Evolutionary conservation across 1,140 invertebrate species (phyloP), one percentile per base, ranked within the genome.

Genomic region (Chionoecetes opilio): DNA sequence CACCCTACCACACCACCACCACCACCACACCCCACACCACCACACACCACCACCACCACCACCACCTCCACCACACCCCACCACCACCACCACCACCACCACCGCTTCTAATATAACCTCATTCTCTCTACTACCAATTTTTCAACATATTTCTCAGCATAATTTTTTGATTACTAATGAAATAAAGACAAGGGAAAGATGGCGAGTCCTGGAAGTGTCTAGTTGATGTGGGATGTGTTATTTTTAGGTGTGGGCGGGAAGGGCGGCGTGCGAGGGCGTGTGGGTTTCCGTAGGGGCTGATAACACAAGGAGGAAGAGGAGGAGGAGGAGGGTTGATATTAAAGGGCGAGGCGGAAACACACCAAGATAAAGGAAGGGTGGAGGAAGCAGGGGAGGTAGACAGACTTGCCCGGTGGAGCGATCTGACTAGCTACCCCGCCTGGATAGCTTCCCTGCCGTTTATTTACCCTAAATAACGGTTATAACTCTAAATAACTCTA

Each of bases 281-380:
- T 75, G 63, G 26, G 26, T 75, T 17, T 75, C 63, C 63, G n/a
- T 8, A n/a, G 63, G 63, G 63, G 63, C 63, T 75, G 63, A 75
- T 75, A 75, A 75, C 63, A 75, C 6, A 26, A 87, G 38, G 86
- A 87, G 86, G 86, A 87, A 31, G 86, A 34, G 38, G 9, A 34
- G n/a, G 86, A 87, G 26, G 34, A 29, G 21, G 34, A 87, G 14
- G 31, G 29, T 1, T 29, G 9, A 31, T 0, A 21, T 34, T 29
- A 26, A 34, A 87, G 86, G n/a, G 29, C 31, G 34, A 41, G 38
- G n/a, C 17, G n/a, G 21, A 87, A 34, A 41, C 29, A 87, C 3
- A 41, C 17, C 21, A 9, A 41, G 86, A 87, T 21, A 41, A 29
- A 87, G 31, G 31, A 29, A 41, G 11, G 37, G 85, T 11, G 29